Evolutionary conservation across 2,888 invertebrate species (phyloP).

Genomic region (Sminthurides aquaticus): DNA sequence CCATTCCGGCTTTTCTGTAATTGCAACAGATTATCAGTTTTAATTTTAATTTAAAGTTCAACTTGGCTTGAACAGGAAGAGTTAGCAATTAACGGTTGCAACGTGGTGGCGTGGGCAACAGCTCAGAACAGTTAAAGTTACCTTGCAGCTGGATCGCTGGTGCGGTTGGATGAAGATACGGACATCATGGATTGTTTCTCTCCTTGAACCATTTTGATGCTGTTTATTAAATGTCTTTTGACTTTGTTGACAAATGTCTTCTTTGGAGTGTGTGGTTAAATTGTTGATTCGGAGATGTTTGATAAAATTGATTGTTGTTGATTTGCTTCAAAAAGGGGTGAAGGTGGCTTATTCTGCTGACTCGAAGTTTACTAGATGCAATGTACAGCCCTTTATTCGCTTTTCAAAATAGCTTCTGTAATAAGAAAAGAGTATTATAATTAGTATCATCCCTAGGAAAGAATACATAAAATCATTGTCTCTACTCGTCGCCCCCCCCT

Average conservation of each 20-base stretch:
- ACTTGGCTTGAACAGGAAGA: too few species aligned
- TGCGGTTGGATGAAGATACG: conserved; percentile 19
- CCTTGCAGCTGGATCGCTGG: conserved; percentile 34
- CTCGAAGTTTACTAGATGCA: conserved; percentile 11
- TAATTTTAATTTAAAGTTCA: too few species aligned
- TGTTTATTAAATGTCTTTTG: not conserved
- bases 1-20: conserved; percentile 46
- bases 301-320: not conserved
- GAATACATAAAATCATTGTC: too few species aligned
- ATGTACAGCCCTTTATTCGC: not conserved
- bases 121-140: too few species aligned
- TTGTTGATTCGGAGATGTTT: not conserved
- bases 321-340: conserved; percentile 19
- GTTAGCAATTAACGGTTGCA: too few species aligned
- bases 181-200: conserved; percentile 31
- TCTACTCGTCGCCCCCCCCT: too few species aligned
- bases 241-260: not conserved
- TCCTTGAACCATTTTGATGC: conserved; percentile 35
- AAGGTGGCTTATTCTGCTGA: conserved; percentile 6
- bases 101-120: too few species aligned
- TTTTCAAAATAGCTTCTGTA: not conserved
- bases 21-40: too few species aligned
- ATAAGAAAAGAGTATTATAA: too few species aligned
- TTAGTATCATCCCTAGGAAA: too few species aligned
- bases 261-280: not conserved